phyloP scores from a whole-genome alignment of 2,113 vertebrate species.

The Philantomba maxwellii region DNA sequence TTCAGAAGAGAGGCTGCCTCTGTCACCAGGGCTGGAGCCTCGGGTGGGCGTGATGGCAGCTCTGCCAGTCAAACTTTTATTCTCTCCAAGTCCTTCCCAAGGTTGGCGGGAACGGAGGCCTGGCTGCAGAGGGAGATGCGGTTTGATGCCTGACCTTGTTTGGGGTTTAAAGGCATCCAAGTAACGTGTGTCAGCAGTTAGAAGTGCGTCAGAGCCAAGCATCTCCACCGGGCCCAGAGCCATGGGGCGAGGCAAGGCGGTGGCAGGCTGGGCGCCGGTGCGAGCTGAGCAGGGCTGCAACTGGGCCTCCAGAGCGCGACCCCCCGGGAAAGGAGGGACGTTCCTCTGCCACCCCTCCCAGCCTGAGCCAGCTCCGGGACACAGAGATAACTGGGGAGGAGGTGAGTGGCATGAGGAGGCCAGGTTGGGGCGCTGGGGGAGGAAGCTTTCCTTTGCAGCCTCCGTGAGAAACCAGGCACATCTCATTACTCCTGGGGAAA shows the following conservation, averaged over 20 bases:
- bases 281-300: background rate
- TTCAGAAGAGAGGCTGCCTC: background rate
- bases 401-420: background rate
- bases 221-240: conserved; percentile 16
- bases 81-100: background rate
- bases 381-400: background rate
- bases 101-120: background rate
- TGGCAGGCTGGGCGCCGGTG: background rate
- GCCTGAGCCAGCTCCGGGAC: background rate
- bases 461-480: background rate
- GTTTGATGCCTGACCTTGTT: conserved; percentile 45
- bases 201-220: background rate
- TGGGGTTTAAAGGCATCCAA: conserved; percentile 30
- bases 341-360: background rate
- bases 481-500: background rate
- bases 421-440: background rate
- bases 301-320: background rate
- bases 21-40: background rate
- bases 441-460: background rate
- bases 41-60: background rate
- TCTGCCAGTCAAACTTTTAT: background rate
- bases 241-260: background rate
- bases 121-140: background rate
- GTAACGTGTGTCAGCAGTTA: conserved; percentile 43
- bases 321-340: background rate